Evolutionary conservation across 2,797 vertebrate genomes (phyloP).

Genomic region (Pteronotus mesoamericanus): DNA sequence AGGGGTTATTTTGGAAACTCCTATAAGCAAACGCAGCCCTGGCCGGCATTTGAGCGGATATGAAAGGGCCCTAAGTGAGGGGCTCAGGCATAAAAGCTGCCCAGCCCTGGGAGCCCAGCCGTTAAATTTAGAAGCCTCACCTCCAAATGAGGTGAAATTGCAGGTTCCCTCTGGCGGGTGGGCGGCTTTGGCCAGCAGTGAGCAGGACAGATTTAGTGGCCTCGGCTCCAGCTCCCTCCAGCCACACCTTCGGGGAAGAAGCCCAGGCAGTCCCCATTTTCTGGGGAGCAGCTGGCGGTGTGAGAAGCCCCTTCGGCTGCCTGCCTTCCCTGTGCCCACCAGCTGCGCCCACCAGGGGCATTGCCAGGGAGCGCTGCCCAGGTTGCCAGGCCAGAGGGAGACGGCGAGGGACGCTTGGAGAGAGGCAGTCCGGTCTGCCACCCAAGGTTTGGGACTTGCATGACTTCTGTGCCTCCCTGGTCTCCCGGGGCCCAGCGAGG

Average conservation of each 20-base stretch:
- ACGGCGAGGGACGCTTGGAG: not conserved
- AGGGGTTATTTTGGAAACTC: slow-evolving; percentile 70
- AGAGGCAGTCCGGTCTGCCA: not conserved
- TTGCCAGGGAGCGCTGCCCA: not conserved
- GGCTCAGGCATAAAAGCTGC: slow-evolving; percentile 11
- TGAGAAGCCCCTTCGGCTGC: not conserved
- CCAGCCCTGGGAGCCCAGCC: slow-evolving; percentile 3
- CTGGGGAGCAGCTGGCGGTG: not conserved
- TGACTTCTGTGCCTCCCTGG: not conserved
- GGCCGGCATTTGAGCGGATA: slow-evolving; percentile 41
- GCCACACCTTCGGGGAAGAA: not conserved
- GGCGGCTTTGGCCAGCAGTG: not conserved
- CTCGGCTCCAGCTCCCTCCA: not conserved
- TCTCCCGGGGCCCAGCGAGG: not conserved
- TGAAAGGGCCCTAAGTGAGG: slow-evolving; percentile 63
- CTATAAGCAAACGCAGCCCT: slow-evolving; percentile 52
- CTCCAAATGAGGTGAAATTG: slow-evolving; percentile 75
- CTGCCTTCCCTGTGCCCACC: not conserved
- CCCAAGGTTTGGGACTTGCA: slow-evolving; percentile 56
- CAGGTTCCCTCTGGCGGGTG: slow-evolving; percentile 38
- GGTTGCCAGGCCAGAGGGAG: not conserved
- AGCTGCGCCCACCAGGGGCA: not conserved
- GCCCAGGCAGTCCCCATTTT: not conserved
- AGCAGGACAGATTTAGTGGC: not conserved
- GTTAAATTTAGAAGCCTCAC: slow-evolving; percentile 70